Percentiles rank a stretch among this genome's conserved stretches.
These are phyloP conservation scores for Oligia strigilis DNA, from an alignment of 2,888 invertebrate genomes.

Conservation along the genomic window DNA sequence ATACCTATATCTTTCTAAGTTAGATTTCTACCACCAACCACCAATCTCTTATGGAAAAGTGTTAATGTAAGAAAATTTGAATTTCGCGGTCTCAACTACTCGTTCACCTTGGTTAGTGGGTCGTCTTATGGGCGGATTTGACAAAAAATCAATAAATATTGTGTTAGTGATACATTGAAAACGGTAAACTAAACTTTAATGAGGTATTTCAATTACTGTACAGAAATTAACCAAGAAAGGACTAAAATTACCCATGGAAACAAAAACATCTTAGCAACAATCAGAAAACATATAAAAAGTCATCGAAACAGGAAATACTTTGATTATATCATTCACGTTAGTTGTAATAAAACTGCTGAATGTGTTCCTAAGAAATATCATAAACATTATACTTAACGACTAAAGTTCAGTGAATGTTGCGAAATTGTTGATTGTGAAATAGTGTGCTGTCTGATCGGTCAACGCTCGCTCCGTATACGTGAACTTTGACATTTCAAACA, in stretches of 20 bases:
- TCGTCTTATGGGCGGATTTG: neutral
- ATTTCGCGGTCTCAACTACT: too few species aligned
- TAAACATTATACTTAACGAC: slow-evolving; percentile 54
- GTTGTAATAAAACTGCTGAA: slow-evolving; percentile 49
- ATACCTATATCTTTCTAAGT: too few species aligned
- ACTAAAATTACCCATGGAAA: neutral
- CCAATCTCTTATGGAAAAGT: too few species aligned
- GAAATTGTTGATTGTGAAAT: slow-evolving; percentile 69
- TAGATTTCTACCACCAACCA: too few species aligned
- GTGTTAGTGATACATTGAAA: neutral
- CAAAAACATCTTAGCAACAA: slow-evolving; percentile 9
- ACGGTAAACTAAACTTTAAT: neutral
- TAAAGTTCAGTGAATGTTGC: slow-evolving; percentile 62
- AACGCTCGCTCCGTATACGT: slow-evolving; percentile 71
- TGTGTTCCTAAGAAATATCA: slow-evolving; percentile 52
- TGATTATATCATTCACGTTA: slow-evolving; percentile 51
- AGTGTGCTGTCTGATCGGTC: slow-evolving; percentile 69
- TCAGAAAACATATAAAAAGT: slow-evolving; percentile 14
- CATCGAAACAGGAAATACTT: slow-evolving; percentile 49
- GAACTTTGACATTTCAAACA: slow-evolving; percentile 75
- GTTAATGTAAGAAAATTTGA: too few species aligned
- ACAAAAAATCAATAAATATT: neutral
- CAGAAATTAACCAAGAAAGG: neutral
- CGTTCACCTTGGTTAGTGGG: too few species aligned
- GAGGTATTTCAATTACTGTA: neutral